These are phyloP conservation scores for Dorcus hopei DNA, from an alignment of 2,888 invertebrate species.

Conservation along the genomic window DNA sequence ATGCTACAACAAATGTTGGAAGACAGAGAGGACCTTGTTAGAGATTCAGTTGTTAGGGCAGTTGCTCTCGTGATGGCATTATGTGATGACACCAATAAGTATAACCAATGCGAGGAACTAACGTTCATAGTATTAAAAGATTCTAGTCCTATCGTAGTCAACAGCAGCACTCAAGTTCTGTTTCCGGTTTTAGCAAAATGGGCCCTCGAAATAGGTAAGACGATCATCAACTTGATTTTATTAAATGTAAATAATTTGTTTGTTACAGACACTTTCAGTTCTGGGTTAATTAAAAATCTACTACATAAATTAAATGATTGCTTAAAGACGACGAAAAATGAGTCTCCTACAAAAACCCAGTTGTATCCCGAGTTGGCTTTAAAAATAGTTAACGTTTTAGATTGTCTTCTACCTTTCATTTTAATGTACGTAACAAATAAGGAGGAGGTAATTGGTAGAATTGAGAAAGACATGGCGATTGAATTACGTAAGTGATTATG, in stretches of 20 bases:
- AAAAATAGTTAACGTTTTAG: conserved; percentile 40
- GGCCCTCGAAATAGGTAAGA: conserved; percentile 50
- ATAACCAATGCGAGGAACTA: conserved; percentile 58
- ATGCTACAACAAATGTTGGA: conserved; percentile 72
- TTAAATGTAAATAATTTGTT: not conserved
- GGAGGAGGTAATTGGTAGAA: conserved; percentile 37
- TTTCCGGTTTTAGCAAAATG: conserved; percentile 64
- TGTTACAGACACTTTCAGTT: conserved; percentile 52
- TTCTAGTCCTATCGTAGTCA: conserved; percentile 53
- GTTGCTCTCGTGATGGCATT: conserved; percentile 60
- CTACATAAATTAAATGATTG: conserved; percentile 42
- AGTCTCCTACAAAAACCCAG: conserved; percentile 36
- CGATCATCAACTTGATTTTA: not conserved
- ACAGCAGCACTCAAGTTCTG: conserved; percentile 54
- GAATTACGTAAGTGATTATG: conserved; percentile 40
- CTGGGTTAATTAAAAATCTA: conserved; percentile 51
- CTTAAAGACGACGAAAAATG: conserved; percentile 37
- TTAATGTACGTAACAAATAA: conserved; percentile 44
- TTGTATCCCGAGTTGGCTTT: conserved; percentile 38
- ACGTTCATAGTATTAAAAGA: conserved; percentile 59
- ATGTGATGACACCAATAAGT: conserved; percentile 65
- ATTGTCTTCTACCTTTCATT: conserved; percentile 47
- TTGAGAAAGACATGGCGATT: conserved; percentile 41
- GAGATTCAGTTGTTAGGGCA: conserved; percentile 60
- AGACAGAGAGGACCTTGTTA: conserved; percentile 61